Conservation (phyloP, 2,888 invertebrate species). For the Nymphalis polychloros region DNA sequence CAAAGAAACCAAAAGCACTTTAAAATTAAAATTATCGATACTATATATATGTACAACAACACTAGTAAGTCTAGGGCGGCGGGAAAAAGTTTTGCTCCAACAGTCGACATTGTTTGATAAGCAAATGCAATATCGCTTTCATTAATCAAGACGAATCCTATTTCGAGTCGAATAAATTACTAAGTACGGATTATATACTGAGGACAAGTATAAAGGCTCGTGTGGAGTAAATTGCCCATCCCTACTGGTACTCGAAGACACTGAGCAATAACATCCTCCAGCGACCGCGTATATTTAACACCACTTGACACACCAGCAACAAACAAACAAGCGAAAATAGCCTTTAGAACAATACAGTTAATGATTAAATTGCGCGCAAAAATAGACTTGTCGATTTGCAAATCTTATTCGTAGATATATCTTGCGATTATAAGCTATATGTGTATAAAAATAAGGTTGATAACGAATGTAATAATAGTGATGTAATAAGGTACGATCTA, state of each 20-base stretch:
- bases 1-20: no score
- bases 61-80: neutral
- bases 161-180: conserved; percentile 42
- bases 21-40: conserved; percentile 3
- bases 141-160: conserved; percentile 37
- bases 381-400: conserved; percentile 39
- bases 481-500: conserved; percentile 47
- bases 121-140: conserved; percentile 17
- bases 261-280: conserved; percentile 73
- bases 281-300: conserved; percentile 62
- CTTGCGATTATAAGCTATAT: conserved; percentile 41
- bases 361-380: conserved; percentile 35
- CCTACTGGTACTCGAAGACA: conserved; percentile 65
- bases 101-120: conserved; percentile 24
- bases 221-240: conserved; percentile 44
- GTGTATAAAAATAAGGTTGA: conserved; percentile 19
- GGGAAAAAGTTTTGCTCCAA: conserved; percentile 4
- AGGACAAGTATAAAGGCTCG: conserved; percentile 39
- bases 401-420: conserved; percentile 33
- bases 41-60: neutral
- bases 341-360: conserved; percentile 31
- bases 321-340: conserved; percentile 21
- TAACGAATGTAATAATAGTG: conserved; percentile 26
- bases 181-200: conserved; percentile 40
- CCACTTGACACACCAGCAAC: conserved; percentile 42